Base-by-base conservation (phyloP, 2,113 vertebrate genomes). In the Picathartes gymnocephalus region DNA sequence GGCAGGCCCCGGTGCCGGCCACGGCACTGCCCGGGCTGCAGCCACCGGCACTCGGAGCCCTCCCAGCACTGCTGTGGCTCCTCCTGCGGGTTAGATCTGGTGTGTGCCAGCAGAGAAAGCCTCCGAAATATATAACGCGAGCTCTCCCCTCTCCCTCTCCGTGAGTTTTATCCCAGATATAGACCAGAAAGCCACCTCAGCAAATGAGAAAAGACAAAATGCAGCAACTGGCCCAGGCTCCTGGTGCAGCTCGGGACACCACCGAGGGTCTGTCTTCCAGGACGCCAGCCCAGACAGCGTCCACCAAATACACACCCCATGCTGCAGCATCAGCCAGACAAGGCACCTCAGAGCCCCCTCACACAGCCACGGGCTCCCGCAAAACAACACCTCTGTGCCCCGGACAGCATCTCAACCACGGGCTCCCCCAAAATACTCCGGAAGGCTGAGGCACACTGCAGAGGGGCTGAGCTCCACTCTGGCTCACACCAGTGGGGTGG, bases 11-110 rank as follows among this genome's bases (percentile, higher is more conserved):
- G 2, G 50, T 1, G 40, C 31, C 18, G 13, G 27, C 33, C 33
- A 15, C 0, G 1, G 70, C 27, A 0, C 45, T 7, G 8, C 65
- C 42, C 0, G 0, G 42, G 33, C 48, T 6, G 0, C 0, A 0
- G 44, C 44, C 77, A 64, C 42, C 1, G 8, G 30, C 47, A 13
- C 39, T 4, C 3, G 0, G 16, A 50, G 76, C 33, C n/a, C 70
- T 13, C 23, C 0, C 1, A 8, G 57, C 72, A 3, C 40, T 3
- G 0, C 7, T 1, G 5, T 1, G 48, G 22, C 0, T 24, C 3
- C 47, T 74, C 48, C 53, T 9, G 21, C 1, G 1, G 1, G 2
- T 9, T 1, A 39, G 35, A 57, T 66, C 72, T 45, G 21, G 1
- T 8, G 7, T 2, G 37, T 21, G 22, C 37, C 54, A 76, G 47